These are phyloP conservation scores for Pteronotus mesoamericanus DNA, from an alignment of 2,797 vertebrate genomes.

Conservation along the genomic window DNA sequence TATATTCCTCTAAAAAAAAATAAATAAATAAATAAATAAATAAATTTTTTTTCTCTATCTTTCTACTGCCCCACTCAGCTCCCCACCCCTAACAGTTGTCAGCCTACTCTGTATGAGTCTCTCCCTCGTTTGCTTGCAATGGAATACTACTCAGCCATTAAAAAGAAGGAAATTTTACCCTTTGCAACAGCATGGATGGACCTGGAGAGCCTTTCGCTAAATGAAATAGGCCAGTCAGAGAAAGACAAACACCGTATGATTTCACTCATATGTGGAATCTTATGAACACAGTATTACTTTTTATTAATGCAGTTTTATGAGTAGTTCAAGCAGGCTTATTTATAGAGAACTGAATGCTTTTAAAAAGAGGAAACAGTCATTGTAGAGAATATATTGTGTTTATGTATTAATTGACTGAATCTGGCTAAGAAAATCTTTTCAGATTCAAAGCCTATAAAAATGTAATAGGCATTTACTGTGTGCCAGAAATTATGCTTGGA, in stretches of 20 bases:
- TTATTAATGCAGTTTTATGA: not conserved
- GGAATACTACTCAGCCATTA: not conserved
- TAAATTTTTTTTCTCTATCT: not conserved
- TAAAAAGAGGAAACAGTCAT: not conserved
- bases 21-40: too few relatives aligned
- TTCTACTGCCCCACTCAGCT: not conserved
- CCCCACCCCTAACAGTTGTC: too few relatives aligned
- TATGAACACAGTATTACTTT: not conserved
- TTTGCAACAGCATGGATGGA: not conserved
- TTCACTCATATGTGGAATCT: not conserved
- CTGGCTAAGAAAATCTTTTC: conserved; percentile 15
- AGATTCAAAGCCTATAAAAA: not conserved
- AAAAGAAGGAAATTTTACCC: not conserved
- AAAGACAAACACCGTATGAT: not conserved
- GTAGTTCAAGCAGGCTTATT: not conserved
- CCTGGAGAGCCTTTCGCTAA: not conserved
- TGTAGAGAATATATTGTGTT: not conserved
- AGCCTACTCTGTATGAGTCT: not conserved
- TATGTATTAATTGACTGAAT: not conserved
- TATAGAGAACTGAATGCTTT: not conserved
- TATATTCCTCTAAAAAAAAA: not conserved
- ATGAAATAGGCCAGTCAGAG: not conserved
- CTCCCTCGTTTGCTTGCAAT: not conserved
- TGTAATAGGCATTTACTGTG: not conserved
- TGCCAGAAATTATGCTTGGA: not conserved